Percentiles rank a stretch among this genome's conserved stretches.
Evolutionary conservation across 92 coral and sea anemone genomes (phyloP).

Genomic region (Desmophyllum pertusum): DNA sequence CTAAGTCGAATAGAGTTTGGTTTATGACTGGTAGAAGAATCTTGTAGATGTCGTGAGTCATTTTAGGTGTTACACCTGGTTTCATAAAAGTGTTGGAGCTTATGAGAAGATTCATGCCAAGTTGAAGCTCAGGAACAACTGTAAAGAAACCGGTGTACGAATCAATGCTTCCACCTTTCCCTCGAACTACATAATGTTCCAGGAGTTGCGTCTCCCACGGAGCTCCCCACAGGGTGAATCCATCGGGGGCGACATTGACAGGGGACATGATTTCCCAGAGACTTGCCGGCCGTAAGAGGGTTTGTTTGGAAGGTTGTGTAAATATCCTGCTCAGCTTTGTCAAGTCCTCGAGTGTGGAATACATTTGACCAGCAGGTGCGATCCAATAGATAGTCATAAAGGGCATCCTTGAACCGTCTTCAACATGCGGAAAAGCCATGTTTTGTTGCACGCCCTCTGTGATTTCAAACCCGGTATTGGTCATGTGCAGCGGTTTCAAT

Average conservation of each 20-base stretch:
- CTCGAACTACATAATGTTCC: conserved; percentile 41
- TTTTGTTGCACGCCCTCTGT: conserved; percentile 25
- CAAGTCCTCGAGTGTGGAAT: conserved; percentile 48
- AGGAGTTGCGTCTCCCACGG: conserved; percentile 41
- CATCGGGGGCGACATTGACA: conserved; percentile 38
- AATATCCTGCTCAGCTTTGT: conserved; percentile 45
- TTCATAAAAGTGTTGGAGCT: not conserved
- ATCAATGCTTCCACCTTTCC: conserved; percentile 41
- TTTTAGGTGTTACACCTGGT: not conserved
- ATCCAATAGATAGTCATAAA: conserved; percentile 36
- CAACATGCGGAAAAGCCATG: conserved; percentile 43
- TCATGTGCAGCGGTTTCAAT: conserved; percentile 35
- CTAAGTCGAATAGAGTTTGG: conserved; percentile 30
- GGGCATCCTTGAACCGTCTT: not conserved
- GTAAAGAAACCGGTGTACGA: conserved; percentile 18
- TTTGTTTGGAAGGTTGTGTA: conserved; percentile 31
- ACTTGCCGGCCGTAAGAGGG: conserved; percentile 15
- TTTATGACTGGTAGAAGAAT: conserved; percentile 43
- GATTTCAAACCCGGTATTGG: conserved; percentile 35
- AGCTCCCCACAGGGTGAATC: conserved; percentile 45
- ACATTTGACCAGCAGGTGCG: conserved; percentile 55
- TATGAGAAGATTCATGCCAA: conserved; percentile 31
- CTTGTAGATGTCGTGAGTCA: conserved; percentile 14
- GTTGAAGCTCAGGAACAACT: conserved; percentile 46
- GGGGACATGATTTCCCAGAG: conserved; percentile 49